These are phyloP conservation scores for Antennarius maculatus DNA, from an alignment of 2,797 vertebrate species.

Conservation along the genomic window DNA sequence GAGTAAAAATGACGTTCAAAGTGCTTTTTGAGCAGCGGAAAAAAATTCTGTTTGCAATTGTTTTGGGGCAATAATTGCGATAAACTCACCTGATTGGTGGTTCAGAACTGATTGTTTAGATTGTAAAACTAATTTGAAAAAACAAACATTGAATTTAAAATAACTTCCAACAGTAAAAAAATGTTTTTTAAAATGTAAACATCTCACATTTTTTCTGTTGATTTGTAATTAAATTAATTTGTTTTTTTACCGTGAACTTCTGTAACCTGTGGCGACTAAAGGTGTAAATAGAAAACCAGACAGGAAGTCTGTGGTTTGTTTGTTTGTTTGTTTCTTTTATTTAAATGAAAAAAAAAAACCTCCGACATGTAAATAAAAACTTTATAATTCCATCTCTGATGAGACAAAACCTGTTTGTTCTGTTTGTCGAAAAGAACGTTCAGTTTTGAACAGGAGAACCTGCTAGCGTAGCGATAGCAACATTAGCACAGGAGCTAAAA, in stretches of 20 bases:
- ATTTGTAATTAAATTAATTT: neutral
- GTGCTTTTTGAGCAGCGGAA: neutral
- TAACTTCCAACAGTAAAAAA: too few relatives aligned
- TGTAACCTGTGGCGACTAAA: conserved; percentile 12
- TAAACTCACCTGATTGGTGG: neutral
- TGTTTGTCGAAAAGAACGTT: conserved; percentile 40
- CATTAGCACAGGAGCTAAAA: too few relatives aligned
- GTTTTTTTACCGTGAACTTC: neutral
- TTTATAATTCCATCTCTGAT: conserved; percentile 19
- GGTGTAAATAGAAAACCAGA: conserved; percentile 47
- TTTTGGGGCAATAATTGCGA: neutral
- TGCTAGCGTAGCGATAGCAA: too few relatives aligned
- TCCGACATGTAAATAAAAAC: conserved; percentile 32
- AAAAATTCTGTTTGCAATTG: neutral
- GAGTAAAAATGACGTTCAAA: conserved; percentile 11
- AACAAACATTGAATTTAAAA: too few relatives aligned
- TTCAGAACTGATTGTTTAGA: neutral
- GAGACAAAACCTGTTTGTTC: conserved; percentile 41
- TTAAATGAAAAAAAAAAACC: conserved; percentile 36
- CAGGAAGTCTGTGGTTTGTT: neutral
- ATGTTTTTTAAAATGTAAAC: too few relatives aligned
- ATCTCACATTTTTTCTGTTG: too few relatives aligned
- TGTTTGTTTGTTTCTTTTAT: conserved; percentile 33
- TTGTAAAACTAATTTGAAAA: too few relatives aligned
- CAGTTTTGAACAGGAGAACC: too few relatives aligned